Conservation (phyloP, 1,140 invertebrate genomes). For the Choristoneura fumiferana region DNA sequence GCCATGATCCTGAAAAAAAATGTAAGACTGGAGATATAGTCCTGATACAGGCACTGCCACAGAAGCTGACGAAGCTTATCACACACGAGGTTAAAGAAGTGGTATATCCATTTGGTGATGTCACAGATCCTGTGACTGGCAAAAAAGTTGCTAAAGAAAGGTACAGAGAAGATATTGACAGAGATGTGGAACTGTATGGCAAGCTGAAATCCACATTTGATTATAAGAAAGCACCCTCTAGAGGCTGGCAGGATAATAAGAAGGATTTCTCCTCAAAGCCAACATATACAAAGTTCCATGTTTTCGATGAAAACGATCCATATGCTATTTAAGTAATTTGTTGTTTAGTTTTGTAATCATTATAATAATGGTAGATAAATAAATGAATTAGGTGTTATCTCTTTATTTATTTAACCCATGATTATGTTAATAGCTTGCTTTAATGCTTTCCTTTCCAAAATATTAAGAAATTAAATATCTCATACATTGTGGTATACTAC, state of each 20-base stretch:
- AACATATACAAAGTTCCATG: slow-evolving; percentile 87
- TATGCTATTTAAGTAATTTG: slow-evolving; percentile 78
- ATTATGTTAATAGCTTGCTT: too few species aligned
- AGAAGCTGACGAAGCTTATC: slow-evolving; percentile 86
- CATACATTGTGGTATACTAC: too few species aligned
- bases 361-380: slow-evolving; percentile 1
- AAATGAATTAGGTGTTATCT: too few species aligned
- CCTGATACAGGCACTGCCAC: slow-evolving; percentile 85
- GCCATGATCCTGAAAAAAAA: slow-evolving; percentile 86
- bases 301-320: slow-evolving; percentile 84
- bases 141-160: slow-evolving; percentile 85
- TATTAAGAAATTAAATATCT: too few species aligned
- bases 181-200: slow-evolving; percentile 84
- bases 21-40: slow-evolving; percentile 91
- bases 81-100: slow-evolving; percentile 89
- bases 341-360: slow-evolving; percentile 31
- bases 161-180: slow-evolving; percentile 88
- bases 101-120: slow-evolving; percentile 89
- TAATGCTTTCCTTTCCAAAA: too few species aligned
- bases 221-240: slow-evolving; percentile 86
- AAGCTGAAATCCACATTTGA: slow-evolving; percentile 83
- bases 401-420: too few species aligned
- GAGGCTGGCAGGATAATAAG: slow-evolving; percentile 89
- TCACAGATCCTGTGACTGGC: slow-evolving; percentile 89
- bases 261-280: slow-evolving; percentile 89